Evolutionary conservation across 2,888 invertebrate species (phyloP).

Genomic region (Petrolisthes cinctipes): DNA sequence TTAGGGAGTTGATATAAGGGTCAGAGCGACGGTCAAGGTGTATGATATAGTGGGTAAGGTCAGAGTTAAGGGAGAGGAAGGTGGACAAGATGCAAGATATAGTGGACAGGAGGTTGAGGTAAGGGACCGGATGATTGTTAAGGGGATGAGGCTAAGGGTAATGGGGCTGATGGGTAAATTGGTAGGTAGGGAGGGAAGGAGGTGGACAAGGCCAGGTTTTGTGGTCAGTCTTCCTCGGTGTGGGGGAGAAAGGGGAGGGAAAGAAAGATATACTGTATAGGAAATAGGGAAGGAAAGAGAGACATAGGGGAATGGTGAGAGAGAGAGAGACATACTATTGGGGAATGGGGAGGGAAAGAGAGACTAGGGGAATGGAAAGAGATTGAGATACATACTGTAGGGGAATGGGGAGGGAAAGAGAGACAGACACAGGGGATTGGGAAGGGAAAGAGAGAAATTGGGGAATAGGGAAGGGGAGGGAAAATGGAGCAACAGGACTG

Average conservation of each 20-base stretch:
- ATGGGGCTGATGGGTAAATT: slow-evolving; percentile 2
- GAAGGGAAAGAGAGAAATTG: no score
- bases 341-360: background rate
- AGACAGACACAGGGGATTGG: background rate
- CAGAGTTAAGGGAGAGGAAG: background rate
- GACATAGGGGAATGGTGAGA: background rate
- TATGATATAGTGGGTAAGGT: no score
- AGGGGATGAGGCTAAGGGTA: background rate
- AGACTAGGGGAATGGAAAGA: background rate
- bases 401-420: background rate
- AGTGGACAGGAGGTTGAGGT: background rate
- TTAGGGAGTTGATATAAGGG: no score
- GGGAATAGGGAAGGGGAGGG: background rate
- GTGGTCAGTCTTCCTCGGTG: background rate
- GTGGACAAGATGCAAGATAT: background rate
- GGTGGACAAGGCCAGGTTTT: slow-evolving; percentile 1
- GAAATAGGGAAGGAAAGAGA: background rate
- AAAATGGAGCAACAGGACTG: background rate
- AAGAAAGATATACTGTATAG: background rate
- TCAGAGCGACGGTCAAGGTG: no score
- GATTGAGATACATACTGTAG: background rate
- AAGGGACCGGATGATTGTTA: background rate
- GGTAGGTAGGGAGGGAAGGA: slow-evolving; percentile 12
- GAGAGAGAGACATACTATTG: background rate
- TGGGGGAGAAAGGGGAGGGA: slow-evolving; percentile 1